Percentiles rank a stretch among this genome's conserved stretches.
Evolutionary conservation across 2,797 vertebrate genomes (phyloP).

Genomic region (Trematomus bernacchii): DNA sequence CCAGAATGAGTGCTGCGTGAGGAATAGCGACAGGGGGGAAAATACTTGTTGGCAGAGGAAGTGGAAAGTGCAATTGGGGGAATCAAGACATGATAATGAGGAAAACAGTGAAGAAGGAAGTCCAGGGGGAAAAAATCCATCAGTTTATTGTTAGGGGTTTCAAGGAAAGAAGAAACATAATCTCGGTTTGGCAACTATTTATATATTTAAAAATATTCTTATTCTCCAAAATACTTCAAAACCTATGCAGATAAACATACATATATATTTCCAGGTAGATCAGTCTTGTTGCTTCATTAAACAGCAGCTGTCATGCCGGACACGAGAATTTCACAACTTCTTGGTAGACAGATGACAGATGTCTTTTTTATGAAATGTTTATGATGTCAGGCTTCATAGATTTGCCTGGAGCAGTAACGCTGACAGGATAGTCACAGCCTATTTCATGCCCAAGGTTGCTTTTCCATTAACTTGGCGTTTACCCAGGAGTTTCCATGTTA

Average conservation of each 20-base stretch:
- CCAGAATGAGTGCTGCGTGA: conserved; percentile 3
- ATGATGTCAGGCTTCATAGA: conserved; percentile 43
- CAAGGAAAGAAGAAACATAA: background rate
- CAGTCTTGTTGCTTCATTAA: conserved; percentile 31
- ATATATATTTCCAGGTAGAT: conserved; percentile 6
- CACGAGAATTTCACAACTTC: conserved; percentile 23
- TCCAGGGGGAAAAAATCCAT: conserved; percentile 21
- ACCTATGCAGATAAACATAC: background rate
- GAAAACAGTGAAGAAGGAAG: conserved; percentile 55
- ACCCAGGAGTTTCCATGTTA: conserved; percentile 29
- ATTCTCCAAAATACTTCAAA: background rate
- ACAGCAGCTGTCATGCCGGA: conserved; percentile 49
- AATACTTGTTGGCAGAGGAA: conserved; percentile 42
- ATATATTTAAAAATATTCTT: background rate
- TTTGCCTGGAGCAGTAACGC: conserved; percentile 45
- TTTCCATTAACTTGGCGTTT: conserved; percentile 52
- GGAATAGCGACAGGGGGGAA: conserved; percentile 32
- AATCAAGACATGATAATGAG: conserved; percentile 54
- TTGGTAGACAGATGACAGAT: conserved; percentile 54
- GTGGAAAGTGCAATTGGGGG: conserved; percentile 55
- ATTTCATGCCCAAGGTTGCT: conserved; percentile 44
- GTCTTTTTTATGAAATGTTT: conserved; percentile 47
- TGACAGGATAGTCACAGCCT: conserved; percentile 28
- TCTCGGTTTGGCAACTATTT: conserved; percentile 18
- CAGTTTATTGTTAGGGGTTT: conserved; percentile 1